phyloP scores from a whole-genome alignment of 2,888 invertebrate genomes.

The Parnassius mnemosyne region DNA sequence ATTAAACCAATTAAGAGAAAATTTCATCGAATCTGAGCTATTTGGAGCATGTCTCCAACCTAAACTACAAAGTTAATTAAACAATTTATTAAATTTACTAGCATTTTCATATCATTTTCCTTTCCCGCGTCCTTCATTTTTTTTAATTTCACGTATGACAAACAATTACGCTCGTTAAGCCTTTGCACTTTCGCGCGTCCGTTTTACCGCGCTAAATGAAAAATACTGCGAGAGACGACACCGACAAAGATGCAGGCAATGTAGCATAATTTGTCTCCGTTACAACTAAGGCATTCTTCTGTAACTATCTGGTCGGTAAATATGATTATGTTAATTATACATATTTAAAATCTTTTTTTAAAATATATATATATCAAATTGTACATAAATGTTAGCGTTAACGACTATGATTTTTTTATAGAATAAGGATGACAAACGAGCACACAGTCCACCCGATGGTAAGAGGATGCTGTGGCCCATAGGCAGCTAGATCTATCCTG shows the following conservation, averaged over 20 bases:
- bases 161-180: neutral
- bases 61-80: too few relatives aligned
- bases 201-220: constrained; percentile 18
- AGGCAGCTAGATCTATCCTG: too few relatives aligned
- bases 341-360: too few relatives aligned
- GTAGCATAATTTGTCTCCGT: constrained; percentile 20
- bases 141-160: constrained; percentile 3
- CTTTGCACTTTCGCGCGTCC: constrained; percentile 8
- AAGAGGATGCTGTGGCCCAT: too few relatives aligned
- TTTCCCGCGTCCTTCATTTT: constrained; percentile 13
- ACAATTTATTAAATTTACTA: neutral
- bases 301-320: too few relatives aligned
- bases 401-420: too few relatives aligned
- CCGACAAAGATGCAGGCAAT: constrained; percentile 5
- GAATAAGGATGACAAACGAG: too few relatives aligned
- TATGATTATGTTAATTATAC: too few relatives aligned
- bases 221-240: constrained; percentile 12
- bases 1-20: neutral
- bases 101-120: neutral
- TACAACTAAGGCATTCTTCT: neutral
- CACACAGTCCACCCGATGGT: too few relatives aligned
- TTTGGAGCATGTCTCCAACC: too few relatives aligned
- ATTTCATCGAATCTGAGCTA: neutral
- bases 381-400: too few relatives aligned
- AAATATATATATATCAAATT: too few relatives aligned